Evolutionary conservation across 2,797 vertebrate species (phyloP).

Genomic region (Stomatorhinus walkeri): DNA sequence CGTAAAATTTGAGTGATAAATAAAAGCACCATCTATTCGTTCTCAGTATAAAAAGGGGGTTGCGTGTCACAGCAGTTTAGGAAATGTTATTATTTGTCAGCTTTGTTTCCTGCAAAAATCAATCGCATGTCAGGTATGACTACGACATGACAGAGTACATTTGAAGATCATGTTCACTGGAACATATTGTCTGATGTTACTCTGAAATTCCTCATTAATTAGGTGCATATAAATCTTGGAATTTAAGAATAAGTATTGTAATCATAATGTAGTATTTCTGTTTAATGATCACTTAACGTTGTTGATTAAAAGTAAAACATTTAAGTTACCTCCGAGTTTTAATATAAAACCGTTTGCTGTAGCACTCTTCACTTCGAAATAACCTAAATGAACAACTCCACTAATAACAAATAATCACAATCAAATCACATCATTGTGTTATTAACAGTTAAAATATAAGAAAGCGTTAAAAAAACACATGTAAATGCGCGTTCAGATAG

Average conservation of each 20-base stretch:
- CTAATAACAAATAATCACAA: not conserved
- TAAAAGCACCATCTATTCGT: not conserved
- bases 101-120: conserved; percentile 2
- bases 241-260: not conserved
- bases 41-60: not conserved
- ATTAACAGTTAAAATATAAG: not conserved
- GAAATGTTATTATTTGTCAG: not conserved
- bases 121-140: not conserved
- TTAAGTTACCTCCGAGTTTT: not conserved
- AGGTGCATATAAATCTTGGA: not conserved
- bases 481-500: not conserved
- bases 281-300: not conserved
- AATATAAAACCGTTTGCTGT: not conserved
- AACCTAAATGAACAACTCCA: not conserved
- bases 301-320: not conserved
- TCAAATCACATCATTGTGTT: not conserved
- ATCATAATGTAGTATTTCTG: not conserved
- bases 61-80: not conserved
- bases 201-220: not conserved
- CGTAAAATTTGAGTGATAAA: not conserved
- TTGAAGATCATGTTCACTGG: not conserved
- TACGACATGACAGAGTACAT: not conserved
- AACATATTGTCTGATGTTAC: not conserved
- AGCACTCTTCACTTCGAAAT: not conserved
- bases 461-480: not conserved